These are phyloP conservation scores for Sciurus carolinensis DNA, from an alignment of 2,797 vertebrate species.

Conservation along the genomic window DNA sequence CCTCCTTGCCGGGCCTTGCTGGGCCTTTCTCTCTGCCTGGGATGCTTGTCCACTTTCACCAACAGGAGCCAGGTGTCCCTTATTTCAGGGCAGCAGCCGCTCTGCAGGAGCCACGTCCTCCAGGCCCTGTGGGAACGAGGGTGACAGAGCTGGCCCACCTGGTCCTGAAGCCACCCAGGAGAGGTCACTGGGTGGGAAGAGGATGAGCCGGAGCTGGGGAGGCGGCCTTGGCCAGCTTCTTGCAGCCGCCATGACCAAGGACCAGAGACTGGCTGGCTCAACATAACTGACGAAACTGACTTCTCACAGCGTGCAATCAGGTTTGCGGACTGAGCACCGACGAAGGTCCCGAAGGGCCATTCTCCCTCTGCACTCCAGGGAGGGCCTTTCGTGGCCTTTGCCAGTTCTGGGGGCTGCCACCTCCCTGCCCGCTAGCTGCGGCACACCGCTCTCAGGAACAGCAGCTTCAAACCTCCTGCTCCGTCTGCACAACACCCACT, in stretches of 20 bases:
- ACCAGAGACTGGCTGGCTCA: no score
- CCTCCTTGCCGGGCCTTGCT: accelerated
- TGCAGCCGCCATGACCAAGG: accelerated
- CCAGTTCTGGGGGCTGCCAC: background rate
- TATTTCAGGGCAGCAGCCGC: background rate
- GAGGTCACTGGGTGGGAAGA: no score
- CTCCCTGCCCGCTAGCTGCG: no score
- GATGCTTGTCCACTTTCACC: background rate
- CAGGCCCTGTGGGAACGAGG: background rate
- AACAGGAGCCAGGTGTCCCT: accelerated
- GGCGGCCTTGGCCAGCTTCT: background rate
- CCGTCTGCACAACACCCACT: accelerated
- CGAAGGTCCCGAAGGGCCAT: accelerated
- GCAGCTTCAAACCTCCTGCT: background rate
- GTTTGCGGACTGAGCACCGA: accelerated
- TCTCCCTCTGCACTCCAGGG: accelerated
- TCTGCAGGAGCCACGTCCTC: no score
- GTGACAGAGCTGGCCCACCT: background rate
- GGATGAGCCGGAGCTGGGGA: accelerated
- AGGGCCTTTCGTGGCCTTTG: accelerated
- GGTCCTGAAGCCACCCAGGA: background rate
- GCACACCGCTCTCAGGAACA: background rate
- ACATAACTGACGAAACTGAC: no score
- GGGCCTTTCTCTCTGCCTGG: background rate
- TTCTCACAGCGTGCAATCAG: background rate